Evolutionary conservation across 1,140 invertebrate species (phyloP), one percentile per base, ranked within the genome.

Genomic region (Drosophila ananassae): DNA sequence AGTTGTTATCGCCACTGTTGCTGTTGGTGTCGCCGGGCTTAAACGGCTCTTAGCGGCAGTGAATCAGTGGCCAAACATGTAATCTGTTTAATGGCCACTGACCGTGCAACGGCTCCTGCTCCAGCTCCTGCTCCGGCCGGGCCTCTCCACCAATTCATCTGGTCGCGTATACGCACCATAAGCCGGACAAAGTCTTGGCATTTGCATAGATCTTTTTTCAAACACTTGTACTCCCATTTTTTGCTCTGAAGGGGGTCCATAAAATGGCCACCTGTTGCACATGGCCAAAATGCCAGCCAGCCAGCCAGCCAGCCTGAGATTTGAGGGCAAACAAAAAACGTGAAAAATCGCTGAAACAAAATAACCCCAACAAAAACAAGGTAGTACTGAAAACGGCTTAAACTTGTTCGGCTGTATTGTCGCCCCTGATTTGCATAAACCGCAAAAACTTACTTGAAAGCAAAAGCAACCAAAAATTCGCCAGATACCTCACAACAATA

Each of bases 61-160:
- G 78, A 77, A 68, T 77, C 67, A 81, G 78, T 76, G 67, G 64
- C 71, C 60, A 63, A 63, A 46, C 77, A 57, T 87, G 78, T 81
- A 85, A 85, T 87, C 81, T 81, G 73, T 55, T 87, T 85, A 85
- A 85, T 87, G 75, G 82, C 60, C 77, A 72, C 44, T 60, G 64
- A 58, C 69, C 50, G 53, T 68, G 68, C 54, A 63, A 8, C 56
- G 37, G 37, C 47, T 54, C 21, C 37, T 47, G 30, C 53, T 51
- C 10, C 34, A 25, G 24, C 25, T 2, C 3, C 3, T 4, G 32
- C 28, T 24, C 17, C 25, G 34, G 34, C 41, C 13, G 12, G 13
- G 2, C 25, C 25, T 28, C 22, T 34, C 13, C 5, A 8, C n/a
- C 44, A 25, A 37, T 62, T 62, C 28, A 60, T 30, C 47, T 30